phyloP scores from a whole-genome alignment of 2,797 vertebrate species.

The Sebastes steindachneri region DNA sequence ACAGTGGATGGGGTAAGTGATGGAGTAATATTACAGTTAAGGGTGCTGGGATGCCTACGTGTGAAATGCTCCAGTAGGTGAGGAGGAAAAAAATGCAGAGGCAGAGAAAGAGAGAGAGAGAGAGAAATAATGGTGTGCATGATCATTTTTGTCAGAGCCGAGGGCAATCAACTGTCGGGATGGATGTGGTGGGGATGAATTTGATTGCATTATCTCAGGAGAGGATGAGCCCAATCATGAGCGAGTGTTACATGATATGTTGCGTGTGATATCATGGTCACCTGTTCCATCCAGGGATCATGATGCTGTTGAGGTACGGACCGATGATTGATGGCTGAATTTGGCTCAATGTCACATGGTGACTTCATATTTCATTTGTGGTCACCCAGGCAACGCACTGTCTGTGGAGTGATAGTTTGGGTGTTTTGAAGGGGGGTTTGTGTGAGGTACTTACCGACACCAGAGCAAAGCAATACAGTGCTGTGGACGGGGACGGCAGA shows the following conservation, averaged over 20 bases:
- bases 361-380: background rate
- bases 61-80: conserved; percentile 30
- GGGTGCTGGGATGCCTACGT: conserved; percentile 32
- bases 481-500: too few species aligned
- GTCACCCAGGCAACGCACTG: background rate
- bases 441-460: too few species aligned
- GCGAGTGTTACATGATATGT: conserved; percentile 19
- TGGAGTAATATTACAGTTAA: conserved; percentile 24
- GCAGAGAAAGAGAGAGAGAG: conserved; percentile 2
- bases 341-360: background rate
- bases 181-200: conserved; percentile 33
- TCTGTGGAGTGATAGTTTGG: background rate
- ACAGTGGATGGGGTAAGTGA: conserved; percentile 25
- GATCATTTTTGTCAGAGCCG: conserved; percentile 62
- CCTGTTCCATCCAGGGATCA: conserved; percentile 15
- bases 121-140: conserved; percentile 67
- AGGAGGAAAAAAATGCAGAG: conserved; percentile 37
- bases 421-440: too few species aligned
- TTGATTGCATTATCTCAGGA: conserved; percentile 34
- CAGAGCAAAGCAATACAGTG: too few species aligned
- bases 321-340: conserved; percentile 3
- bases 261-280: conserved; percentile 16
- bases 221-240: conserved; percentile 33
- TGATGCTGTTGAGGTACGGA: background rate
- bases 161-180: conserved; percentile 32